Evolutionary conservation across 2,888 invertebrate genomes (phyloP).

Genomic region (Aspidiotus rigidus): DNA sequence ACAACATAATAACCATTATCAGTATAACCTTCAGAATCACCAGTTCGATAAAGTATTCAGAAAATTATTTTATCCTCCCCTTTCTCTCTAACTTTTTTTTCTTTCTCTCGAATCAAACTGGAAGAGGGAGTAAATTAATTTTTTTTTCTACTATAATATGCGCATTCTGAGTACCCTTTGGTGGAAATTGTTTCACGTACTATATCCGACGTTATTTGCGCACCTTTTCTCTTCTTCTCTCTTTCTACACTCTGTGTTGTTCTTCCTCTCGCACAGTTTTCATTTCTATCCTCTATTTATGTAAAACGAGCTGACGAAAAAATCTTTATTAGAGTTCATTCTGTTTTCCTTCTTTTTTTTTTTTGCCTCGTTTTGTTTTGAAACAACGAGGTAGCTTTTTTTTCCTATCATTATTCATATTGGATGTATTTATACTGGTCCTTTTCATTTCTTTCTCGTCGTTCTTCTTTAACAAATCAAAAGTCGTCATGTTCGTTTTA

Average conservation of each 20-base stretch:
- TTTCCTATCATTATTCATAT: background rate
- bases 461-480: conserved; percentile 26
- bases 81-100: no score
- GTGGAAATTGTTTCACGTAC: conserved; percentile 22
- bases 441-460: conserved; percentile 10
- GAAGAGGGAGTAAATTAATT: background rate
- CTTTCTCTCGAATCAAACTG: no score
- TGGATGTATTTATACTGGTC: conserved; percentile 16
- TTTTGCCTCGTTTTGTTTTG: conserved; percentile 17
- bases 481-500: conserved; percentile 29
- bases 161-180: conserved; percentile 20
- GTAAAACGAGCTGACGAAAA: conserved; percentile 28
- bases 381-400: conserved; percentile 12
- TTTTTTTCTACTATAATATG: background rate
- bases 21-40: no score
- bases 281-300: conserved; percentile 23
- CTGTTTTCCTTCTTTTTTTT: conserved; percentile 20
- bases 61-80: no score
- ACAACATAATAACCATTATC: no score
- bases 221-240: conserved; percentile 22
- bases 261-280: conserved; percentile 17
- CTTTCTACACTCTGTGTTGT: conserved; percentile 17
- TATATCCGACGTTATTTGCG: conserved; percentile 20
- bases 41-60: no score
- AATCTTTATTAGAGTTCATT: conserved; percentile 27